Conservation (phyloP, 2,797 vertebrate genomes). For the Meriones psammophilus region DNA sequence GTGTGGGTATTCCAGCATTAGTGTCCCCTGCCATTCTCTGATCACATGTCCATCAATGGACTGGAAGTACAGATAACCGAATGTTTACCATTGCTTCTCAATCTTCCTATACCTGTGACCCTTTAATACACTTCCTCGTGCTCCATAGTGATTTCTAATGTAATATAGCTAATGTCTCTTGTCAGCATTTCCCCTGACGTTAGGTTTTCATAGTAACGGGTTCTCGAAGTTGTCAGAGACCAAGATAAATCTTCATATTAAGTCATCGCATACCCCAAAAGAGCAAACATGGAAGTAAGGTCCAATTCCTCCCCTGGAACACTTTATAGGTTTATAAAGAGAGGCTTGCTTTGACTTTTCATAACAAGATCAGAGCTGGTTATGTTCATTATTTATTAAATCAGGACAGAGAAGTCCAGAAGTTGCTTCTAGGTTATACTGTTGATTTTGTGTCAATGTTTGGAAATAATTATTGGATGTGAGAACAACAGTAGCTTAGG, state of each 20-base stretch:
- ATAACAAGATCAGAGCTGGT: neutral
- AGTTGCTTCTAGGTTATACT: neutral
- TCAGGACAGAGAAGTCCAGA: neutral
- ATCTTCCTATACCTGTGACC: too few relatives aligned
- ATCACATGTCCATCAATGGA: neutral
- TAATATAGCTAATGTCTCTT: neutral
- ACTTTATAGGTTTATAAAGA: neutral
- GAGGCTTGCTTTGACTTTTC: neutral
- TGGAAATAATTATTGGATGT: neutral
- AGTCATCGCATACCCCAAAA: neutral
- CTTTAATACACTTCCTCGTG: too few relatives aligned
- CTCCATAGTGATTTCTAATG: neutral
- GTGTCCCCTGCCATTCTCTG: neutral
- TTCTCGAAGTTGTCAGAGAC: neutral
- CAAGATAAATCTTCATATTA: neutral
- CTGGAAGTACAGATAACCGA: neutral
- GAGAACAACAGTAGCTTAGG: neutral
- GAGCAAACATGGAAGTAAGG: neutral
- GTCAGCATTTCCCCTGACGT: neutral
- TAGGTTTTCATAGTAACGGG: neutral
- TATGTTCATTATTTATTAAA: neutral
- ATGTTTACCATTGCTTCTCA: neutral
- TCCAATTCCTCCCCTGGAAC: neutral
- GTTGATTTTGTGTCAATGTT: slow-evolving; percentile 15
- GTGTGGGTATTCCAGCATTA: neutral